These are phyloP conservation scores for Acrobasis suavella DNA, from an alignment of 2,888 invertebrate species.

Conservation along the genomic window DNA sequence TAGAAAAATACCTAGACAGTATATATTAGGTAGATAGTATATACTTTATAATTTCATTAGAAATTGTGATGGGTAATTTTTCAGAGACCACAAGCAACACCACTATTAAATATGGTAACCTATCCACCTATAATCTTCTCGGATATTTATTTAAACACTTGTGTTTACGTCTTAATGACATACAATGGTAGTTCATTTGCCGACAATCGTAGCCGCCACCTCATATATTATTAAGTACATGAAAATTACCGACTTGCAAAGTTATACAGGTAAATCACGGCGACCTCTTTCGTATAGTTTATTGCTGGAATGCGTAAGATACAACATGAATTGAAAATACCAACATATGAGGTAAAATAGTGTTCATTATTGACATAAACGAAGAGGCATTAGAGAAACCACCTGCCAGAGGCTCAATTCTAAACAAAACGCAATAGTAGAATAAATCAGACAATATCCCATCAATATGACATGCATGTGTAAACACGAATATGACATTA, in stretches of 20 bases:
- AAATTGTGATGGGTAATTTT: not conserved
- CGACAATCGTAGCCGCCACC: slow-evolving; percentile 44
- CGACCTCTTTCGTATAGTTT: slow-evolving; percentile 7
- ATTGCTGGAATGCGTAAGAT: slow-evolving; percentile 8
- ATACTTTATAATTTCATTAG: too few relatives aligned
- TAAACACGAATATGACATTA: too few relatives aligned
- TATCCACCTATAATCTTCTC: slow-evolving; percentile 46
- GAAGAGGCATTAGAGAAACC: not conserved
- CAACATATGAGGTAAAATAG: not conserved
- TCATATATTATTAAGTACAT: slow-evolving; percentile 41
- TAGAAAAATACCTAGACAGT: too few relatives aligned
- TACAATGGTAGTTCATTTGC: slow-evolving; percentile 50
- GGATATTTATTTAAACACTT: slow-evolving; percentile 65
- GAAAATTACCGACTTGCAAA: slow-evolving; percentile 11
- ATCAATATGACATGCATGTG: too few relatives aligned
- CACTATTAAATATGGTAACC: slow-evolving; percentile 47
- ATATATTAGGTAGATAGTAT: too few relatives aligned
- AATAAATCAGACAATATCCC: too few relatives aligned
- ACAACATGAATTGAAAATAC: slow-evolving; percentile 7
- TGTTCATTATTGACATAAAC: not conserved
- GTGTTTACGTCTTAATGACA: slow-evolving; percentile 63
- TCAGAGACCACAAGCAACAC: slow-evolving; percentile 41
- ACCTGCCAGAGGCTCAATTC: not conserved
- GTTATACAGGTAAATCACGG: slow-evolving; percentile 14
- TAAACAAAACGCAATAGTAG: not conserved